Base-by-base conservation (phyloP, 2,797 vertebrate species). In the Cheracebus regulus region DNA sequence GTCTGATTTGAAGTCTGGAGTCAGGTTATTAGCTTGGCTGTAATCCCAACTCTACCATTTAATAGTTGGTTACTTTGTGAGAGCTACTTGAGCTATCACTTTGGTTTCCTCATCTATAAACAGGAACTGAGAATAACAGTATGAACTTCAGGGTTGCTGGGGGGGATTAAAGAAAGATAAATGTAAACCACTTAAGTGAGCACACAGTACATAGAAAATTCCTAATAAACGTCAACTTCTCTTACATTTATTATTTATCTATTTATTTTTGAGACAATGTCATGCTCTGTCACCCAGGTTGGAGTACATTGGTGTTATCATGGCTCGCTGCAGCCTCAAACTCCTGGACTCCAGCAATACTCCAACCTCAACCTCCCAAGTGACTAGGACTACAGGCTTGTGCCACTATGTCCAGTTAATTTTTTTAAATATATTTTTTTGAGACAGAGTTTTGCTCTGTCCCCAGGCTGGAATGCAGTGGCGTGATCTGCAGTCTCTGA, bases 21-120 rank as follows among this genome's bases (percentile, higher is more conserved):
- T 91, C 61, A 82, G 19, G n/a, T 48, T 95, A 41, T 73, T 85
- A 76, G 46, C 61, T 79, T 88, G 33, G 22, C 48, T 95, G 22
- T 48, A 22, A 90, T 95, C 48, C 48, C 72, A 72, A 1, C 39
- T 84, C 82, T 95, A 30, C 8, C 22, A 57, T 64, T 80, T 88
- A 46, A 57, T 75, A 85, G 26, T 50, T 50, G 64, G n/a, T 75
- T 88, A 50, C 20, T 93, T 83, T 81, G 2, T 95, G 92, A 84
- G 26, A 83, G 36, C 50, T 85, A 61, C 24, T 79, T 86, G 58
- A 57, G 20, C 64, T 84, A 41, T 28, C 33, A 4, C 91, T 58
- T 92, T 97, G 78, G 48, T 70, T 91, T 96, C 39, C 57, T 95
- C 12, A 13, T 88, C 80, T 85, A 3, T 80, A 75, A 79, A 96